Base-by-base conservation (phyloP, 2,888 invertebrate genomes). In the Halocaridina rubra region DNA sequence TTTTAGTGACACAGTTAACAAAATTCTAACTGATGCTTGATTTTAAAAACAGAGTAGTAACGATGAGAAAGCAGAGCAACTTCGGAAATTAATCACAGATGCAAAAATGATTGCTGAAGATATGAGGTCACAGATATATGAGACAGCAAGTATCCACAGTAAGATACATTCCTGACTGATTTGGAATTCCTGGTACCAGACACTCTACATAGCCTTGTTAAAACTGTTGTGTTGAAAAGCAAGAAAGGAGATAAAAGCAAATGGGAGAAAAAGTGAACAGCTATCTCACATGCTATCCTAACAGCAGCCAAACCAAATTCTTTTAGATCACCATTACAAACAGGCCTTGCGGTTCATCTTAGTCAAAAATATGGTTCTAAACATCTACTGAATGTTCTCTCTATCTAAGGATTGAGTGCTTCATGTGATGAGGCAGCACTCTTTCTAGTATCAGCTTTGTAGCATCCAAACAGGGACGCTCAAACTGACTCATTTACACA, bases 371-470 rank as follows among this genome's bases (percentile, higher is more conserved):
- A 53, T 80, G 69, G 80, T 53, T 80, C 69, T 27, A 80, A 80
- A 71, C 80, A 71, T 71, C 80, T 80, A 71, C 53, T 39, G 27
- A 78, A 78, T 78, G 29, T 67, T 64, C 78, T 64, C 78, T 64
- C 71, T 27, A 67, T 46, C 27, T 39, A 53, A 29, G 71, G 71
- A 71, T 2, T 80, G 80, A 53, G 80, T 53, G 69, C 30, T 80
- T 29, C 46, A 69, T 53, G 71, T 80, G 71, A 2, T 80, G 53
- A 80, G 53, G 29, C 29, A 57, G 71, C 57, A 39, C 69, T 69
- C 69, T 80, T 80, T 80, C 80, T 46, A 80, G 80, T 80, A 30
- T 80, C 80, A 80, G 57, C 71, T 8, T 80, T 80, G 80, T n/a
- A n/a, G n/a, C n/a, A n/a, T n/a, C n/a, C n/a, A n/a, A n/a, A n/a